These are phyloP conservation scores for Spinus olivaceus DNA, from an alignment of 2,797 vertebrate genomes.

Conservation along the genomic window DNA sequence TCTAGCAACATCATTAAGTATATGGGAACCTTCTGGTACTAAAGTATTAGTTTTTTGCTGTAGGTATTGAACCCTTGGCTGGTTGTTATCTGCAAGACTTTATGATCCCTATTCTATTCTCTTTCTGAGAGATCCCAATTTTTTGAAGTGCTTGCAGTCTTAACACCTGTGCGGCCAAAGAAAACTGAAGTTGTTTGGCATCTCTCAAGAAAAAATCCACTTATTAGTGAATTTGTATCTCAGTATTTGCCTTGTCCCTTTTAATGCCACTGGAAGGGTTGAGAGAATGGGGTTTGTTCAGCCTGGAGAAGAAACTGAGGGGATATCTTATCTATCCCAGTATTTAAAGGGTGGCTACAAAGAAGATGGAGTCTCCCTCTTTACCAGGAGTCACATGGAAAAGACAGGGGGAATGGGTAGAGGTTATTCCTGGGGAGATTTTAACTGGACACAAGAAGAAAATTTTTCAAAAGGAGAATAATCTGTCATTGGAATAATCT, in stretches of 20 bases:
- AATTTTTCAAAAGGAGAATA: not conserved
- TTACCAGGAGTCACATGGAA: not conserved
- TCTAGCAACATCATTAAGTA: conserved; percentile 6
- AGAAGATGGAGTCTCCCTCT: not conserved
- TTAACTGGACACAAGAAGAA: not conserved
- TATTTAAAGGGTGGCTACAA: not conserved
- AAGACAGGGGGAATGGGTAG: not conserved
- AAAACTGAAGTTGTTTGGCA: not conserved
- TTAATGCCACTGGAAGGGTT: not conserved
- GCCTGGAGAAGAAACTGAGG: not conserved
- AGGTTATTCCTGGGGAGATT: not conserved
- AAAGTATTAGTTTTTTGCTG: not conserved
- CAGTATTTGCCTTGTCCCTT: not conserved
- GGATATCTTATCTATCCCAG: not conserved
- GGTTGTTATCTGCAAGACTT: conserved; percentile 4
- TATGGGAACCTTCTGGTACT: not conserved
- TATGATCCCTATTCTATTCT: not conserved
- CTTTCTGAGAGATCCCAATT: conserved; percentile 2
- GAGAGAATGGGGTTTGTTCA: not conserved
- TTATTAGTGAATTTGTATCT: not conserved
- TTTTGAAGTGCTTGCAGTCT: not conserved
- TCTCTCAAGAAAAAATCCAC: not conserved
- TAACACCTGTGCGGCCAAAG: not conserved
- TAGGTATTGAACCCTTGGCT: not conserved
- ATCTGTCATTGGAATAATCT: not conserved